A percentile compares a stretch with the other conserved stretches of the same genome.
Evolutionary conservation across 1,140 invertebrate species (phyloP).

Genomic region (Liolophura sinensis): DNA sequence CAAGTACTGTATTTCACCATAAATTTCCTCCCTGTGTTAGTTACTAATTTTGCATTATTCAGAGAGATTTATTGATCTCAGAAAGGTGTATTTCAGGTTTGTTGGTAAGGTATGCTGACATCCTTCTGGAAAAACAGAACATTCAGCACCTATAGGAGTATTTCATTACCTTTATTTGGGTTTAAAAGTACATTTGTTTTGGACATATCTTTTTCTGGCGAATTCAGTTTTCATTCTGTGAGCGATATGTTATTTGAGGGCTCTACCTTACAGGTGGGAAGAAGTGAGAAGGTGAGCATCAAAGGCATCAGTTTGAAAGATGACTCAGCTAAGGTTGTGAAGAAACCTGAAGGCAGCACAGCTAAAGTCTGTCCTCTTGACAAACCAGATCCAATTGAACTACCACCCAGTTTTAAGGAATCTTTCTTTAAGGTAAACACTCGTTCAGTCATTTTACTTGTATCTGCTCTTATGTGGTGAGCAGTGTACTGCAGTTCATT

Average conservation of each 20-base stretch:
- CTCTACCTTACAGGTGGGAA: constrained; percentile 22
- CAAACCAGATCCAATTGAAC: constrained; percentile 51
- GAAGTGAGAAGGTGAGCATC: constrained; percentile 44
- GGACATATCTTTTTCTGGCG: too few species aligned
- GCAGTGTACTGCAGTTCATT: not conserved
- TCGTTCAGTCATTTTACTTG: not conserved
- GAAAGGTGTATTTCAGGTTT: too few species aligned
- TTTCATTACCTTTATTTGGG: too few species aligned
- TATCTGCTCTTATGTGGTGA: not conserved
- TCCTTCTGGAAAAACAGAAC: too few species aligned
- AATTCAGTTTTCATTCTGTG: not conserved
- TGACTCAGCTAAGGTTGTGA: constrained; percentile 31
- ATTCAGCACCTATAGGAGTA: too few species aligned
- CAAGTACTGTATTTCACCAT: too few species aligned
- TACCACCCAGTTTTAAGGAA: constrained; percentile 52
- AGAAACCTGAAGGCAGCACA: constrained; percentile 45
- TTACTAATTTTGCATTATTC: too few species aligned
- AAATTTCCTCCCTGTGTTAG: too few species aligned
- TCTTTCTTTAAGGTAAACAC: constrained; percentile 43
- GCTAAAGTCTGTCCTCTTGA: constrained; percentile 30
- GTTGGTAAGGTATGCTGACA: too few species aligned
- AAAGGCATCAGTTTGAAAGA: constrained; percentile 37
- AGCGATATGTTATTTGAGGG: too few species aligned
- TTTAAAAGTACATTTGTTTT: too few species aligned
- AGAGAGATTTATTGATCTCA: too few species aligned